These are phyloP conservation scores for Myiagra hebetior DNA, from an alignment of 2,113 vertebrate species.

Conservation along the genomic window DNA sequence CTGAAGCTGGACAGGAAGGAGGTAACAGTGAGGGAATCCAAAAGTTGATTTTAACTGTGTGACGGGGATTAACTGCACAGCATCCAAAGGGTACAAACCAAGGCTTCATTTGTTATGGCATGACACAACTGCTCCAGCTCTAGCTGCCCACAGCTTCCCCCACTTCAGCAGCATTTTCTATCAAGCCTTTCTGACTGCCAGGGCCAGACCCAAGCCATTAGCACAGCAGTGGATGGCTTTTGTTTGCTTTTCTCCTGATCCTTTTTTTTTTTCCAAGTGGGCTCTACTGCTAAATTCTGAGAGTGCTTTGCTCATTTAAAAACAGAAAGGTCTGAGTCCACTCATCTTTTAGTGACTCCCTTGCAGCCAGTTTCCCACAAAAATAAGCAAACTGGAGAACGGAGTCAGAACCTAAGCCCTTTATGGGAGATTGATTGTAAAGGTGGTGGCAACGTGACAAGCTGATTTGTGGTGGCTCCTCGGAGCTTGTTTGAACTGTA, in stretches of 20 bases:
- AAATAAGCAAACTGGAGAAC: slow-evolving; percentile 61
- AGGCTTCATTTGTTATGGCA: background rate
- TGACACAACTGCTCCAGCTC: background rate
- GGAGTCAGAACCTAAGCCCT: slow-evolving; percentile 50
- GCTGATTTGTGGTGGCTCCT: slow-evolving; percentile 63
- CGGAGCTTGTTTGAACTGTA: slow-evolving; percentile 51
- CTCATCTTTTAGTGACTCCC: slow-evolving; percentile 13
- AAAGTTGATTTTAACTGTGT: background rate
- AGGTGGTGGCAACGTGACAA: slow-evolving; percentile 45
- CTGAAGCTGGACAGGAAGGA: background rate
- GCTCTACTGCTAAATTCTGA: background rate
- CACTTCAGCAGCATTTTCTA: background rate
- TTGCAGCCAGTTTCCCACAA: slow-evolving; percentile 39
- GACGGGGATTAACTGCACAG: background rate
- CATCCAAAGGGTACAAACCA: background rate
- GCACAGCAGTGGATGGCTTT: background rate
- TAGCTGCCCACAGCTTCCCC: background rate
- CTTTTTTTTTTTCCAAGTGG: background rate
- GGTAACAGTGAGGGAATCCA: background rate
- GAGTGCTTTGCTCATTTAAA: background rate
- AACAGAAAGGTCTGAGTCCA: slow-evolving; percentile 29
- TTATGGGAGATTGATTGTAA: slow-evolving; percentile 56
- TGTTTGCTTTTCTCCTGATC: slow-evolving; percentile 6
- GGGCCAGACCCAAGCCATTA: background rate
- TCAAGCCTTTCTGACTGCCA: background rate